These are phyloP conservation scores for Fratercula arctica DNA, from an alignment of 2,797 vertebrate genomes.

Conservation along the genomic window DNA sequence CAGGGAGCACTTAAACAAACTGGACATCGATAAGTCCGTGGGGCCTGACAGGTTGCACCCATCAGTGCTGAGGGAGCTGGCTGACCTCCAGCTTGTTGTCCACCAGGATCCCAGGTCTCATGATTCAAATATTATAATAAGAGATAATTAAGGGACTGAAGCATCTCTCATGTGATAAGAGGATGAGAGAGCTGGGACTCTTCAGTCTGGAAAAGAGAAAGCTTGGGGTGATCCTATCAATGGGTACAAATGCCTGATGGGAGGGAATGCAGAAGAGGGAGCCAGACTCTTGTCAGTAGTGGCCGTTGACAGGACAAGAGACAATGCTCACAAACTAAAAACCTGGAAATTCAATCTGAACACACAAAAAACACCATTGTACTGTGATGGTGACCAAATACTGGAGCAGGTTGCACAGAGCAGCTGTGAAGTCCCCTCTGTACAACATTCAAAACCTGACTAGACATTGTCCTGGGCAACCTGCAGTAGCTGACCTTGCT, in stretches of 20 bases:
- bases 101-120: not conserved
- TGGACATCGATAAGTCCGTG: accelerated
- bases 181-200: not conserved
- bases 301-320: not conserved
- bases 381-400: not conserved
- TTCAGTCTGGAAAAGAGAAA: not conserved
- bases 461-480: not conserved
- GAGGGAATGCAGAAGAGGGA: not conserved
- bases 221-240: not conserved
- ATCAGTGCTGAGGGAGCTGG: not conserved
- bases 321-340: not conserved
- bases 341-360: not conserved
- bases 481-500: not conserved
- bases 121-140: not conserved
- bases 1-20: not conserved
- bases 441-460: not conserved
- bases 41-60: not conserved
- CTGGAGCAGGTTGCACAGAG: not conserved
- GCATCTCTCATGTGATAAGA: not conserved
- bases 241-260: not conserved
- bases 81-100: not conserved
- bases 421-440: not conserved
- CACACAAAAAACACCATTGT: not conserved
- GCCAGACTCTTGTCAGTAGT: not conserved
- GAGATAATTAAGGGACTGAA: not conserved